These are phyloP conservation scores for Gobio occitaniae DNA, from an alignment of 2,797 vertebrate species.

Conservation along the genomic window DNA sequence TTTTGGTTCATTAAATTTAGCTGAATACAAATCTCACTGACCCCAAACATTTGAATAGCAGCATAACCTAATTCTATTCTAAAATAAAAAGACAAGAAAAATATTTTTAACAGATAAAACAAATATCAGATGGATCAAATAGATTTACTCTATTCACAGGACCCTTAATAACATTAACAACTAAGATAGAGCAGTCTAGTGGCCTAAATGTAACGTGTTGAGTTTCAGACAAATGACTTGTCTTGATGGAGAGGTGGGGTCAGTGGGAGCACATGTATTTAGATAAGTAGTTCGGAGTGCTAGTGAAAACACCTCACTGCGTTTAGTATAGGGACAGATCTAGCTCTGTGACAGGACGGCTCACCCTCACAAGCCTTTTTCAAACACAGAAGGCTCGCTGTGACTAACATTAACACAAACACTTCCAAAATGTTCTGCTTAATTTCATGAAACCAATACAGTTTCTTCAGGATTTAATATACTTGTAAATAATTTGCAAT, in stretches of 20 bases:
- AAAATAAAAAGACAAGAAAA: too few relatives aligned
- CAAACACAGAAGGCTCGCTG: conserved; percentile 64
- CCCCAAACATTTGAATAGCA: background rate
- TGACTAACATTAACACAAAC: conserved; percentile 52
- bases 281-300: conserved; percentile 12
- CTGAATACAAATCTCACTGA: background rate
- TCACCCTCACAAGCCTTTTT: conserved; percentile 51
- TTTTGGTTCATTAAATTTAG: background rate
- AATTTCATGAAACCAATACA: background rate
- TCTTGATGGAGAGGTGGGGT: conserved; percentile 31
- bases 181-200: background rate
- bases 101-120: too few relatives aligned
- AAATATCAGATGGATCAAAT: background rate
- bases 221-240: conserved; percentile 8
- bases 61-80: background rate
- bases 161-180: background rate
- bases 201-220: background rate
- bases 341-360: conserved; percentile 52
- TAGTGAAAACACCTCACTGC: conserved; percentile 52
- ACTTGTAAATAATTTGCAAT: background rate
- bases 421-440: conserved; percentile 34
- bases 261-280: conserved; percentile 14
- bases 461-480: background rate
- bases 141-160: background rate
- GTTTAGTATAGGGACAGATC: conserved; percentile 55